Evolutionary conservation across 2,113 vertebrate species (phyloP), one percentile per base, ranked within the genome.

Genomic region (Glaucomys volans): DNA sequence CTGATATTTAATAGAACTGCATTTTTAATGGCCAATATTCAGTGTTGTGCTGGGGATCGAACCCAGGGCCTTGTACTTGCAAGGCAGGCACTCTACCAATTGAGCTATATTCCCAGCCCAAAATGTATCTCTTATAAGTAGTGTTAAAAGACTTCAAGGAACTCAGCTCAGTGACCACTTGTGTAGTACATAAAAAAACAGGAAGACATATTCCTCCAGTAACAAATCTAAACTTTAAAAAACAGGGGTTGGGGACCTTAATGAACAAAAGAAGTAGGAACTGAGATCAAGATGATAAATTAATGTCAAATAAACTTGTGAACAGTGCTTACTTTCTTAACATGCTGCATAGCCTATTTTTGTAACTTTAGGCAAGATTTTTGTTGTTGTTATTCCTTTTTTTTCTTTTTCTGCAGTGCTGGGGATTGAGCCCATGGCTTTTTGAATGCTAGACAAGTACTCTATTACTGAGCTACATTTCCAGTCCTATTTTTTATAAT

Each of bases 241-340:
- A 62, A 7, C 2, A 66, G 66, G 72, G 77, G 69, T 62, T 26
- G 26, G 24, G 26, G 59, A 62, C 24, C 59, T 62, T 8, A 62
- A 62, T 62, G 28, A 62, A 62, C 24, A 62, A 59, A 87, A 87
- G 11, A 90, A 79, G 62, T 30, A 74, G 32, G 10, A 85, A 71
- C 4, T 77, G 42, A 95, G 2, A 24, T 77, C 85, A 85, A 91
- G 6, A 37, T 59, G 47, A 90, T 87, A 82, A 95, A 92, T 89
- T 77, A 82, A 81, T 67, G 44, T 20, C 77, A 77, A 82, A n/a
- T 30, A 72, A 88, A 1, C 20, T 64, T 82, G 13, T 76, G 35
- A 86, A 76, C 40, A 32, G 35, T 93, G 72, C 81, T 89, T 88
- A 89, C 81, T 93, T 88, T 96, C 54, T 32, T 86, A 87, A 90